Base-by-base conservation (phyloP, 2,888 invertebrate genomes). In the Furcula furcula region DNA sequence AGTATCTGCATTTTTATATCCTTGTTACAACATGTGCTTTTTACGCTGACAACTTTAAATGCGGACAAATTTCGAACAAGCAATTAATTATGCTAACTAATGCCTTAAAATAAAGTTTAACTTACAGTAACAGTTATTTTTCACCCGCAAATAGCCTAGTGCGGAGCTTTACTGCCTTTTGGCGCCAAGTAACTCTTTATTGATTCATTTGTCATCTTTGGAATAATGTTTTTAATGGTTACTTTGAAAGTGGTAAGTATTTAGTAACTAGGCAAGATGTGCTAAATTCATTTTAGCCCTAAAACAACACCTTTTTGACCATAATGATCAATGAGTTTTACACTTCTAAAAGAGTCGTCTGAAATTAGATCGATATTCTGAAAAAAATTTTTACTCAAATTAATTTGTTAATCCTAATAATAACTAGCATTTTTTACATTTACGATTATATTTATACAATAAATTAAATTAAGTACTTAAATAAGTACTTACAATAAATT, bases 181-280 rank as follows among this genome's bases (percentile, higher is more conserved):
- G 76, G 76, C 78, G 82, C 78, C 79, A 57, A 58, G 51, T 39
- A 42, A 18, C 44, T 38, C 63, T 65, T 68, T 73, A 75, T 69
- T 65, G 69, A 68, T 67, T 64, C 55, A 58, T 62, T 63, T 57
- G 63, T 62, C 65, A 58, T 55, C 48, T 61, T 42, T 44, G 49
- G 40, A 23, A 34, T 41, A 33, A n/a, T 20, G 28, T 36, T 7
- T 7, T 13, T 7, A 13, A 12, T 12, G 7, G 1, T 22, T 10
- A 3, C 13, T 25, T 7, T 6, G 4, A 4, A 22, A 2, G 7
- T 23, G 7, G 12, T 12, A 13, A 12, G n/a, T n/a, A n/a, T n/a
- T n/a, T n/a, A n/a, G n/a, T n/a, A n/a, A n/a, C n/a, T n/a, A n/a
- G n/a, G n/a, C n/a, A n/a, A n/a, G n/a, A n/a, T n/a, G n/a, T n/a